phyloP scores from a whole-genome alignment of 2,113 vertebrate genomes.

The Cyanoramphus novaezelandiae region DNA sequence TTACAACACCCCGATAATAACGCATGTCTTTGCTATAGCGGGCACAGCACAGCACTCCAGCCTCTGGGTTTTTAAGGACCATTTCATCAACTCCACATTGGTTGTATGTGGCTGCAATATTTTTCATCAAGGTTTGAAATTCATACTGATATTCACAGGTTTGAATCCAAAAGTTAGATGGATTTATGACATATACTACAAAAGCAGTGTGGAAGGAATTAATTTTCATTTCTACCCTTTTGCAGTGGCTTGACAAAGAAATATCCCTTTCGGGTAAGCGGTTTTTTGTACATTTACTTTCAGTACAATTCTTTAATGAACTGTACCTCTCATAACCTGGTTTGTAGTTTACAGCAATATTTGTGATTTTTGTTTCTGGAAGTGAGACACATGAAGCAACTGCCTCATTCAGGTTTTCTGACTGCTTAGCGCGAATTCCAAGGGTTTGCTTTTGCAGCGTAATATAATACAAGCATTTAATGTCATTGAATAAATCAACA shows the following conservation, averaged over 20 bases:
- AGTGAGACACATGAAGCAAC: neutral
- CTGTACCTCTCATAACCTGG: neutral
- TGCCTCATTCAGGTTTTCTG: neutral
- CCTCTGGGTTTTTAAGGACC: conserved; percentile 77
- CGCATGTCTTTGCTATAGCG: conserved; percentile 81
- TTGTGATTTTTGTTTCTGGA: neutral
- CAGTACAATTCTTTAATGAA: neutral
- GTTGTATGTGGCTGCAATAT: conserved; percentile 75
- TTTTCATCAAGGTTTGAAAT: conserved; percentile 82
- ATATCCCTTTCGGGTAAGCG: neutral
- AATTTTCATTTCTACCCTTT: conserved; percentile 70
- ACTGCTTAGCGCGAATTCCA: neutral
- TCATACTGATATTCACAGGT: conserved; percentile 73
- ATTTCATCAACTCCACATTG: conserved; percentile 75
- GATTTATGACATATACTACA: conserved; percentile 80
- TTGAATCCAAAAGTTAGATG: conserved; percentile 87
- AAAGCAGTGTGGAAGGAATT: conserved; percentile 75
- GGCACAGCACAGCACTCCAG: conserved; percentile 86
- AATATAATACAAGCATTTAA: conserved; percentile 77
- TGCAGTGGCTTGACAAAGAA: conserved; percentile 11
- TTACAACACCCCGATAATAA: conserved; percentile 86
- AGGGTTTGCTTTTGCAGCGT: conserved; percentile 64
- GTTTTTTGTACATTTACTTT: neutral
- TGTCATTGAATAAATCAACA: conserved; percentile 71
- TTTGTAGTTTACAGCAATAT: neutral